Percentiles rank a stretch among this genome's conserved stretches.
Conservation (phyloP, 1,140 invertebrate species). For the Cyclargus thomasi region DNA sequence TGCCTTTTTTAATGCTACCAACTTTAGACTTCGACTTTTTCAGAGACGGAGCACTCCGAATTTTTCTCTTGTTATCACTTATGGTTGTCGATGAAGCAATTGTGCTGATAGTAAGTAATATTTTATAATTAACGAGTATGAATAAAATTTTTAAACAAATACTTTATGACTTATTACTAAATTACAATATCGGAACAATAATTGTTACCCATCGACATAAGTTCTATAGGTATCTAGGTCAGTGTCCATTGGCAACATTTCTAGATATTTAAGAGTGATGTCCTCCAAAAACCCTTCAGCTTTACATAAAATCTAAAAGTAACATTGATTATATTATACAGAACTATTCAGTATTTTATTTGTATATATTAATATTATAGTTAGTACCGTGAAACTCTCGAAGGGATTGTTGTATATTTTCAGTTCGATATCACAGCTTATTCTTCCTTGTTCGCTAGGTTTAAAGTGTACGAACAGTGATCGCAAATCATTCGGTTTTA, state of each 20-base stretch:
- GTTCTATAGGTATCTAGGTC: slow-evolving; percentile 47
- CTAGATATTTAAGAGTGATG: slow-evolving; percentile 53
- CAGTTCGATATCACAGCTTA: slow-evolving; percentile 50
- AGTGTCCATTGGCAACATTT: slow-evolving; percentile 61
- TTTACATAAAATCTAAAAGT: slow-evolving; percentile 54
- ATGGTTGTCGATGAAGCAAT: slow-evolving; percentile 30
- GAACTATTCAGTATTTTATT: not conserved
- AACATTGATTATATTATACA: not conserved
- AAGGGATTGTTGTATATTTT: slow-evolving; percentile 59
- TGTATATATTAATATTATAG: not conserved
- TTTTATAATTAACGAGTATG: too few species aligned
- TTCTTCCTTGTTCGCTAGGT: slow-evolving; percentile 50
- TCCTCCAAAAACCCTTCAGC: slow-evolving; percentile 65
- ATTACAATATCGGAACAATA: not conserved
- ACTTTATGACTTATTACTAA: slow-evolving; percentile 3
- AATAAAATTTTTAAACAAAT: too few species aligned
- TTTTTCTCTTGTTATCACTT: slow-evolving; percentile 48
- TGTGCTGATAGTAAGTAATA: not conserved
- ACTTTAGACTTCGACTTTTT: slow-evolving; percentile 38
- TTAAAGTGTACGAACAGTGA: slow-evolving; percentile 47
- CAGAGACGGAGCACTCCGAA: slow-evolving; percentile 41
- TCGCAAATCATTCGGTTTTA: slow-evolving; percentile 42
- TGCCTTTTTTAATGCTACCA: slow-evolving; percentile 37
- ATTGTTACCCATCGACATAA: slow-evolving; percentile 37
- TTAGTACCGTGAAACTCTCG: slow-evolving; percentile 53